phyloP scores from a whole-genome alignment of 2,888 invertebrate species.

The Eupithecia dodoneata region DNA sequence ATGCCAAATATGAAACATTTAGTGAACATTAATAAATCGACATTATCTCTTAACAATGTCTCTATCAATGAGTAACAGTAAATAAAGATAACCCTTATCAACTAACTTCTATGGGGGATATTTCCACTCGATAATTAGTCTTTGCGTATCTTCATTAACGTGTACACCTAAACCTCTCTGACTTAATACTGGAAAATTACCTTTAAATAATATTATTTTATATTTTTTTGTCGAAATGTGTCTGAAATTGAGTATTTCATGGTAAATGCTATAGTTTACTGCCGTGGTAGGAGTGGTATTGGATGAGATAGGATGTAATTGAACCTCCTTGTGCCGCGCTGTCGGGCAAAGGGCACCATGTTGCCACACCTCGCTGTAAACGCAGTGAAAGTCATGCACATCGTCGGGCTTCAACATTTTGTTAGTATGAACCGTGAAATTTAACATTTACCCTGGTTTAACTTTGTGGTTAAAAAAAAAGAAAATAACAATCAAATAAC shows the following conservation, averaged over 20 bases:
- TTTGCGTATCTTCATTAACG: constrained; percentile 29
- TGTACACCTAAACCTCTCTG: background rate
- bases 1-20: background rate
- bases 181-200: background rate
- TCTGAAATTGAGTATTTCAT: constrained; percentile 55
- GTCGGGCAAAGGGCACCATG: constrained; percentile 41
- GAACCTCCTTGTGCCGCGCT: background rate
- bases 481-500: too few species aligned
- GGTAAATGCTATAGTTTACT: constrained; percentile 53
- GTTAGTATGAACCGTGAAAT: constrained; percentile 61
- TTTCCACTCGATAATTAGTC: constrained; percentile 44
- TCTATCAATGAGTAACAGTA: constrained; percentile 11
- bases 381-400: constrained; percentile 69
- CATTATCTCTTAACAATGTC: constrained; percentile 1
- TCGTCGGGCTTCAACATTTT: constrained; percentile 70
- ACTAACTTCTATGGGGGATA: constrained; percentile 32
- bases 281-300: constrained; percentile 64
- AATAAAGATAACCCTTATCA: constrained; percentile 36
- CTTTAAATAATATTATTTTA: background rate
- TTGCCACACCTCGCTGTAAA: constrained; percentile 56
- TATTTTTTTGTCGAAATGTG: constrained; percentile 6
- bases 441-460: background rate
- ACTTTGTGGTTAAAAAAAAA: background rate
- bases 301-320: constrained; percentile 56
- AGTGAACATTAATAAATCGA: background rate